Percentiles rank a stretch among this genome's conserved stretches.
These are phyloP conservation scores for Etheostoma nigrum DNA, from an alignment of 2,797 vertebrate species.

Conservation along the genomic window DNA sequence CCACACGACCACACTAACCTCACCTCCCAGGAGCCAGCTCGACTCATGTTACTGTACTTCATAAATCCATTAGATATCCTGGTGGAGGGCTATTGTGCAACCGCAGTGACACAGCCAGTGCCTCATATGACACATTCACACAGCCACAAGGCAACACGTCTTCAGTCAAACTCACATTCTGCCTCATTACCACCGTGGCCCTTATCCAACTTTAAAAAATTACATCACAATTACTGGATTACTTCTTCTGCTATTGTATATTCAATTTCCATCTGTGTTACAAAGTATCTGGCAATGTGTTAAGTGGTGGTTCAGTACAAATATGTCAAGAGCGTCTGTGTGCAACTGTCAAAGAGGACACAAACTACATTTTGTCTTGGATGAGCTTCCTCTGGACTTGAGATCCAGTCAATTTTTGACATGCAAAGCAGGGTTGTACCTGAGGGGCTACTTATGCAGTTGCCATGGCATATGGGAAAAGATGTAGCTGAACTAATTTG, in stretches of 20 bases:
- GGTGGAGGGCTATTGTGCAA: conserved; percentile 53
- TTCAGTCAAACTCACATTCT: conserved; percentile 25
- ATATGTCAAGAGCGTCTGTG: neutral
- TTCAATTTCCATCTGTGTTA: conserved; percentile 22
- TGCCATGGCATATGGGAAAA: neutral
- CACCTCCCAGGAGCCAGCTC: conserved; percentile 57
- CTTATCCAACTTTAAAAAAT: conserved; percentile 20
- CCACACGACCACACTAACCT: conserved; percentile 51
- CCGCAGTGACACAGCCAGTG: conserved; percentile 41
- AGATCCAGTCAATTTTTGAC: conserved; percentile 8
- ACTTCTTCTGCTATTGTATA: conserved; percentile 14
- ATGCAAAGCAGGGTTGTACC: neutral
- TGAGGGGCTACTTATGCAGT: neutral
- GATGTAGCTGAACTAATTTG: neutral
- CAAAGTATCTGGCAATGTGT: neutral
- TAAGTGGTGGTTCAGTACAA: conserved; percentile 3
- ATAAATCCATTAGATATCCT: conserved; percentile 56
- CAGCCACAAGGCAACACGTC: conserved; percentile 26
- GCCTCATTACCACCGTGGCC: conserved; percentile 23
- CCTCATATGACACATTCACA: conserved; percentile 50
- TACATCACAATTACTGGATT: conserved; percentile 32
- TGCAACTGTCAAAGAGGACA: conserved; percentile 1
- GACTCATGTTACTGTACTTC: conserved; percentile 55
- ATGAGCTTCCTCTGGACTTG: neutral
- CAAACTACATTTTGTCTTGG: neutral